Evolutionary conservation across 92 coral and sea anemone genomes (phyloP), one percentile per base, ranked within the genome.

Genomic region (Phenganax subtilis): DNA sequence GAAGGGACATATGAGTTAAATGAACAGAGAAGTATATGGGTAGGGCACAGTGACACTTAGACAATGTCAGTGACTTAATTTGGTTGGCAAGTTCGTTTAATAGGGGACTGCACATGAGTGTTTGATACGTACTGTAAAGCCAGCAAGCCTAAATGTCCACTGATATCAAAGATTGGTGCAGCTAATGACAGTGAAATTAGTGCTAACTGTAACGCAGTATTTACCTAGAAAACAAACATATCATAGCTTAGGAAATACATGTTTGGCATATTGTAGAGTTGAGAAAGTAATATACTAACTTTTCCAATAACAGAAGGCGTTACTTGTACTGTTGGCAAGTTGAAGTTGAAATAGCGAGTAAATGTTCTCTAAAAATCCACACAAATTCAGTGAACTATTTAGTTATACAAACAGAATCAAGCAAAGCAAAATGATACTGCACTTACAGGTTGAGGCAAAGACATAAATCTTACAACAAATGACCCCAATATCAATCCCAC

Each of bases 371-470:
- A 83, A 63, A 75, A 61, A 51, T 12, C 29, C 1, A 62, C 2
- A 57, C 74, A n/a, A 14, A 61, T 17, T 31, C 51, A 5, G 57
- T 64, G 25, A 20, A 5, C n/a, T n/a, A 73, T 56, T 57, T 37
- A 16, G 25, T n/a, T 57, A 0, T 56, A 10, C 17, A 44, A 12
- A 56, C 58, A 57, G 29, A 11, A 5, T 29, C 54, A 27, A 16
- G 37, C 55, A 10, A 25, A 28, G 56, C 12, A n/a, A 51, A 15
- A 10, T 7, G 31, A 12, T 7, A 10, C 10, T 51, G 5, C 15
- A 90, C 98, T 87, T 85, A 96, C 99, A 25, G 99, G 99, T 55
- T 91, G 86, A 14, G 97, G 97, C 44, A 92, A 82, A n/a, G 97
- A 96, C 55, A 90, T 85, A 89, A 82, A 92, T 74, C 97, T 76